Evolutionary conservation across 2,797 vertebrate genomes (phyloP).

Genomic region (Lutjanus campechanus): DNA sequence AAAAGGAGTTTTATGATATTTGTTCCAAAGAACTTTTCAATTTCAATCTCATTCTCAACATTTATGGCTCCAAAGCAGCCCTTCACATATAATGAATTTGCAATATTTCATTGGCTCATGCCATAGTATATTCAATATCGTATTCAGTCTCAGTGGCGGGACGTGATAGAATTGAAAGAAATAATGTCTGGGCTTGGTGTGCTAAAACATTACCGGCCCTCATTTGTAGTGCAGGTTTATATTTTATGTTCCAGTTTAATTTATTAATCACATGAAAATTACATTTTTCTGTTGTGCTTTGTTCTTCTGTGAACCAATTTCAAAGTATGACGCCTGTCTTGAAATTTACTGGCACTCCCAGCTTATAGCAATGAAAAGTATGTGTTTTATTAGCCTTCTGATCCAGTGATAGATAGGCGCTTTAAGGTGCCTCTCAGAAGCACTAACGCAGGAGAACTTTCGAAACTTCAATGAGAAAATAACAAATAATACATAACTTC

Average conservation of each 20-base stretch:
- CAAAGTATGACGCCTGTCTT: conserved; percentile 48
- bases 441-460: conserved; percentile 20
- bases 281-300: conserved; percentile 50
- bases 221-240: conserved; percentile 47
- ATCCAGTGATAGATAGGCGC: conserved; percentile 39
- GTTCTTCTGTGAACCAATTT: conserved; percentile 63
- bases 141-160: conserved; percentile 73
- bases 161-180: conserved; percentile 69
- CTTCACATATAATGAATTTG: conserved; percentile 80
- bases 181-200: conserved; percentile 45
- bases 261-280: conserved; percentile 75
- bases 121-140: conserved; percentile 74
- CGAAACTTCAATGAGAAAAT: neutral
- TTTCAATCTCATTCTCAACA: conserved; percentile 84
- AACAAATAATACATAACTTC: neutral
- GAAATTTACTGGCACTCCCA: conserved; percentile 30
- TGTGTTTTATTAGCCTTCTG: conserved; percentile 16
- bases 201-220: conserved; percentile 61
- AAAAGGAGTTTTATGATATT: conserved; percentile 80
- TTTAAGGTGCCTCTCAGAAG: conserved; percentile 9
- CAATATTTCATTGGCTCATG: conserved; percentile 76
- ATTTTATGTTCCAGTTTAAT: conserved; percentile 72
- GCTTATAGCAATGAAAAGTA: conserved; percentile 49
- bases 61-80: conserved; percentile 83
- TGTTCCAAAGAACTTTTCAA: conserved; percentile 83